Conservation (phyloP, 1,140 invertebrate genomes). For the Oppia nitens region DNA sequence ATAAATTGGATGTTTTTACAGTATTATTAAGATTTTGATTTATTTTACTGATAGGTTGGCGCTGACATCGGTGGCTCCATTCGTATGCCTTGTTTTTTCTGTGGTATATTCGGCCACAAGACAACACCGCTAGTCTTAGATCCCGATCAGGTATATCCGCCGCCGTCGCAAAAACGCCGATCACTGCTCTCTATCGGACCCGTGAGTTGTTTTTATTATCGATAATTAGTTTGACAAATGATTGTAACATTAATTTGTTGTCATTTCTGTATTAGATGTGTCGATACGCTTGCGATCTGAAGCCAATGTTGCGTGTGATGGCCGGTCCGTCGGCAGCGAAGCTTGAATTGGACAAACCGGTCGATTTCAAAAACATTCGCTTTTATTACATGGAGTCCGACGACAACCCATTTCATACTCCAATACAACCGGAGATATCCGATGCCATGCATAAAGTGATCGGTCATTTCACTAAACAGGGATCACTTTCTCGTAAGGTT, state of each 20-base stretch:
- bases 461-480: neutral
- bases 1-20: conserved; percentile 23
- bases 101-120: conserved; percentile 89
- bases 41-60: conserved; percentile 37
- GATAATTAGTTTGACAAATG: too few species aligned
- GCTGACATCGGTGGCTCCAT: conserved; percentile 93
- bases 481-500: neutral
- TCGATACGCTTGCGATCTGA: conserved; percentile 32
- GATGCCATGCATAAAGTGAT: conserved; percentile 34
- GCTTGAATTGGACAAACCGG: conserved; percentile 38
- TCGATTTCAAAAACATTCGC: conserved; percentile 27
- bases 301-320: conserved; percentile 26
- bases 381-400: conserved; percentile 58
- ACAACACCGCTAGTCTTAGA: conserved; percentile 32
- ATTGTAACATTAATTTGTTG: too few species aligned
- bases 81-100: conserved; percentile 83
- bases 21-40: neutral
- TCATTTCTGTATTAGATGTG: too few species aligned
- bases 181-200: conserved; percentile 29
- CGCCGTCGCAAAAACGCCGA: neutral
- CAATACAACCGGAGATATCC: conserved; percentile 53
- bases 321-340: conserved; percentile 29
- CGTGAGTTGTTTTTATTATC: too few species aligned
- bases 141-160: conserved; percentile 6
- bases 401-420: conserved; percentile 47